Evolutionary conservation across 2,113 vertebrate species (phyloP).

Genomic region (Himantopus leucocephalus): DNA sequence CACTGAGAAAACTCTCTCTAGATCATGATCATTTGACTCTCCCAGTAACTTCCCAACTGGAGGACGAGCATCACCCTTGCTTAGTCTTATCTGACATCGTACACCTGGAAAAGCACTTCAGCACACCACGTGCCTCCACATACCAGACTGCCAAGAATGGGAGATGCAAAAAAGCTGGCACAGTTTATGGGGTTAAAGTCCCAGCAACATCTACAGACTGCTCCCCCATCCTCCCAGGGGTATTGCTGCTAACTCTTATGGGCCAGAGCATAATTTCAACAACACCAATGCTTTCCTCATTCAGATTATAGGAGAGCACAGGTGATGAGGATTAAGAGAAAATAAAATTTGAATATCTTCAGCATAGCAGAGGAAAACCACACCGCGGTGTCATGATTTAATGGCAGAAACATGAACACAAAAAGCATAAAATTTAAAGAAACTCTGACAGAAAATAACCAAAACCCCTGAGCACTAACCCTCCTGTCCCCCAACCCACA

Average conservation of each 20-base stretch:
- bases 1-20: not conserved
- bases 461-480: not conserved
- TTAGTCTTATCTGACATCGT: not conserved
- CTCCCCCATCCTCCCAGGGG: not conserved
- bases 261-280: not conserved
- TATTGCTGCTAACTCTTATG: not conserved
- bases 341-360: constrained; percentile 56
- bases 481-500: not conserved
- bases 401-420: constrained; percentile 1
- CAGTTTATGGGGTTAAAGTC: not conserved
- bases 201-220: not conserved
- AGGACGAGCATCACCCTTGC: not conserved
- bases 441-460: not conserved
- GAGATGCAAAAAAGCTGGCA: not conserved
- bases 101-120: not conserved
- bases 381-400: constrained; percentile 28
- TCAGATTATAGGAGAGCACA: constrained; percentile 25
- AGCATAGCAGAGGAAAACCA: constrained; percentile 51
- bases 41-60: not conserved
- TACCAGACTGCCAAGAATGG: not conserved
- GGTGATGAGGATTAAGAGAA: constrained; percentile 68
- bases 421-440: constrained; percentile 13
- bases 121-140: not conserved
- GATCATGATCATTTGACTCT: not conserved
- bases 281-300: not conserved